A percentile compares a stretch with the other conserved stretches of the same genome.
phyloP scores from a whole-genome alignment of 2,888 invertebrate genomes.

The Melanotus villosus region DNA sequence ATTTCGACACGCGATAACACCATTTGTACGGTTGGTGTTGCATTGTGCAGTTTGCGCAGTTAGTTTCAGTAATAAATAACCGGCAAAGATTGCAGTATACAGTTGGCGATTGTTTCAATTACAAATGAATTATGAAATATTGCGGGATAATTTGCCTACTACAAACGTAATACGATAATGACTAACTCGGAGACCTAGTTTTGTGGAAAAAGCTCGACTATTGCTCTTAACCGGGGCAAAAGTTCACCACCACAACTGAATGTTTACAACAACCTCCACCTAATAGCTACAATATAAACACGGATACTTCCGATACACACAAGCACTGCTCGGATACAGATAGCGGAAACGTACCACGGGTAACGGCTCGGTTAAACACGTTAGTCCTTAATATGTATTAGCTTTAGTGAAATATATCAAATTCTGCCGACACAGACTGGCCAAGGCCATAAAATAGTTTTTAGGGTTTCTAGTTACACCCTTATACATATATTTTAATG shows the following conservation, averaged over 20 bases:
- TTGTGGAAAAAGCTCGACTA: slow-evolving; percentile 31
- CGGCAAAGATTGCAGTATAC: slow-evolving; percentile 8
- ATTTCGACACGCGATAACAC: slow-evolving; percentile 1
- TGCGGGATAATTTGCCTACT: background rate
- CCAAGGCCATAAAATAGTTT: background rate
- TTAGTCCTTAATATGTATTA: slow-evolving; percentile 13
- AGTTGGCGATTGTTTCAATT: slow-evolving; percentile 15
- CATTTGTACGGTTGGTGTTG: slow-evolving; percentile 5
- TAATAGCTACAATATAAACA: slow-evolving; percentile 37
- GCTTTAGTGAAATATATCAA: slow-evolving; percentile 9
- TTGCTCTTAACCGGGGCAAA: slow-evolving; percentile 37
- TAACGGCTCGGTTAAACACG: slow-evolving; percentile 9
- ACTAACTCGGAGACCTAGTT: slow-evolving; percentile 24
- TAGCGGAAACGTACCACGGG: slow-evolving; percentile 22
- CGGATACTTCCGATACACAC: slow-evolving; percentile 36
- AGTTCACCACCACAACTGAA: slow-evolving; percentile 33
- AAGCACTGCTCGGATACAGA: slow-evolving; percentile 37
- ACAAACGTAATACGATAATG: slow-evolving; percentile 14
- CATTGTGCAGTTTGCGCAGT: background rate
- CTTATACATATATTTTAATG: background rate
- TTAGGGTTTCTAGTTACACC: background rate
- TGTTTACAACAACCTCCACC: slow-evolving; percentile 28
- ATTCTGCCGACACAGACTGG: background rate
- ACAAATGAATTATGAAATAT: slow-evolving; percentile 19
- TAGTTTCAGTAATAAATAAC: slow-evolving; percentile 8